Evolutionary conservation across 2,797 vertebrate species (phyloP).

Genomic region (Intellagama lesueurii): DNA sequence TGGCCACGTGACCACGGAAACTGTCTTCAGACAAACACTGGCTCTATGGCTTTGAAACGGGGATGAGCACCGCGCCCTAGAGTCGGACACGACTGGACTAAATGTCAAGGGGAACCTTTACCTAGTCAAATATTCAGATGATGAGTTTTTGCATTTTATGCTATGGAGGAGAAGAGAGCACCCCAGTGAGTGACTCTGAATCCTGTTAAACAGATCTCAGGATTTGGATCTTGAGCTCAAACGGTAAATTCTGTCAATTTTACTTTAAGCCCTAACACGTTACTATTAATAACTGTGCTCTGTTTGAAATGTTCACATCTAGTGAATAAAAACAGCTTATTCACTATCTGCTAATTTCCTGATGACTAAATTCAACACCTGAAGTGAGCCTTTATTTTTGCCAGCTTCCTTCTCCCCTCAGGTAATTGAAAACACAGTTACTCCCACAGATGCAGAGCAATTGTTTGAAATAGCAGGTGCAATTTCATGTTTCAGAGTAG

Average conservation of each 20-base stretch:
- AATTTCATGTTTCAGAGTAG: conserved; percentile 34
- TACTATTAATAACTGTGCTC: background rate
- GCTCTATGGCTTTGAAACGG: too few relatives aligned
- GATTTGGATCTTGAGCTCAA: too few relatives aligned
- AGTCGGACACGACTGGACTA: too few relatives aligned
- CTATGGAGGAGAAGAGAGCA: too few relatives aligned
- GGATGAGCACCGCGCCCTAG: too few relatives aligned
- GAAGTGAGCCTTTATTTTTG: conserved; percentile 24
- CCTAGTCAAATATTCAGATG: background rate
- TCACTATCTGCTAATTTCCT: background rate
- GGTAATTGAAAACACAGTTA: conserved; percentile 47
- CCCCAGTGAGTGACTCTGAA: background rate
- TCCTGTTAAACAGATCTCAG: background rate
- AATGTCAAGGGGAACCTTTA: too few relatives aligned
- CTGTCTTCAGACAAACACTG: too few relatives aligned
- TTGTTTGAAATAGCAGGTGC: conserved; percentile 53
- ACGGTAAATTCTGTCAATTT: background rate
- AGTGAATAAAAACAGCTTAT: background rate
- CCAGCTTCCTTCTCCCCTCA: conserved; percentile 27
- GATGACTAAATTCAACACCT: conserved; percentile 8
- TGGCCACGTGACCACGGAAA: too few relatives aligned
- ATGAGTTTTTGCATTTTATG: background rate
- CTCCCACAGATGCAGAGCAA: conserved; percentile 37
- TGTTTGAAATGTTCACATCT: background rate
- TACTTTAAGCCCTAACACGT: background rate